Evolutionary conservation across 2,888 invertebrate species (phyloP).

Genomic region (Plusia festucae): DNA sequence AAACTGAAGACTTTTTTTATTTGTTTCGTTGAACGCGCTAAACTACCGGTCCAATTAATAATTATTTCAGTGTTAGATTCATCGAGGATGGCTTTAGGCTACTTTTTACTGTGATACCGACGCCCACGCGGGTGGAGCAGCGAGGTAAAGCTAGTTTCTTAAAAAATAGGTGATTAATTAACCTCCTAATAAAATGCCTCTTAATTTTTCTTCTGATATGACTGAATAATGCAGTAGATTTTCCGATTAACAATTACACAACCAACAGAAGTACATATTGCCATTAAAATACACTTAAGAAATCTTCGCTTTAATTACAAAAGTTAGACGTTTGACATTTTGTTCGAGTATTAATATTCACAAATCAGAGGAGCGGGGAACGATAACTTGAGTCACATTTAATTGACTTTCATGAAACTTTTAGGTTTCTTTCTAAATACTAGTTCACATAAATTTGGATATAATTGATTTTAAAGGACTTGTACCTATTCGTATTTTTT

Average conservation of each 20-base stretch:
- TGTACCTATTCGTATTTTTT: too few relatives aligned
- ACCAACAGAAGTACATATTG: background rate
- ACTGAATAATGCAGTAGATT: background rate
- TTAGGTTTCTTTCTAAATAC: constrained; percentile 21
- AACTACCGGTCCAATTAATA: too few relatives aligned
- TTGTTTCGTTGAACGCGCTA: too few relatives aligned
- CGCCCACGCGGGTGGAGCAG: too few relatives aligned
- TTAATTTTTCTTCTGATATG: too few relatives aligned
- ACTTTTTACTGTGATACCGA: too few relatives aligned
- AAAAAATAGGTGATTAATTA: too few relatives aligned
- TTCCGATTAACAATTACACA: background rate
- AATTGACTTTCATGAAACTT: constrained; percentile 48
- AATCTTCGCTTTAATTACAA: constrained; percentile 51
- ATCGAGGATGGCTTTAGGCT: too few relatives aligned
- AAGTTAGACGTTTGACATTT: constrained; percentile 56
- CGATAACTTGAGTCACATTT: constrained; percentile 41
- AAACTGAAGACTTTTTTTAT: too few relatives aligned
- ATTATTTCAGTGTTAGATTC: too few relatives aligned
- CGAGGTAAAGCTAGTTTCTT: too few relatives aligned
- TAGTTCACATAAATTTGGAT: constrained; percentile 21
- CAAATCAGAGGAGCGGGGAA: constrained; percentile 53
- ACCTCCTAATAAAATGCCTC: too few relatives aligned
- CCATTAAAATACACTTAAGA: constrained; percentile 32
- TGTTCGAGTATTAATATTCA: constrained; percentile 60
- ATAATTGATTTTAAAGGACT: constrained; percentile 6